Evolutionary conservation across 2,113 vertebrate genomes (phyloP).

Genomic region (Nymphicus hollandicus): DNA sequence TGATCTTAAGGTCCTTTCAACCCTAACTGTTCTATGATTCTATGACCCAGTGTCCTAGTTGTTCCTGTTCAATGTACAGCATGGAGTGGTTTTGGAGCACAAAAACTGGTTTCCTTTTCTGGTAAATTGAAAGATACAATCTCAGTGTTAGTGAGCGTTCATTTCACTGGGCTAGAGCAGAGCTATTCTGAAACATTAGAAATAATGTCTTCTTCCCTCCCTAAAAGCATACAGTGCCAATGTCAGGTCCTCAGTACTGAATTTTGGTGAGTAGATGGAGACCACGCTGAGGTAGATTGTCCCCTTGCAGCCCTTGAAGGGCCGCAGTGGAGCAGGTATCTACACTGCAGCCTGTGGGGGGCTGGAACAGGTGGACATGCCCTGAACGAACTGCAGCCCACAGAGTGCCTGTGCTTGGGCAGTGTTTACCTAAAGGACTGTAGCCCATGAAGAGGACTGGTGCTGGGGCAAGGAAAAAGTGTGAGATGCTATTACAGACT

Average conservation of each 20-base stretch:
- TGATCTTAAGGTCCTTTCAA: too few relatives aligned
- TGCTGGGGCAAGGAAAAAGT: neutral
- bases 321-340: neutral
- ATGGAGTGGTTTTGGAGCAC: neutral
- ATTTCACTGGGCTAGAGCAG: neutral
- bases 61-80: neutral
- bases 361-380: neutral
- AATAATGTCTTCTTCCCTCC: neutral
- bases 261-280: neutral
- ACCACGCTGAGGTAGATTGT: accelerated
- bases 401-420: neutral
- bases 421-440: neutral
- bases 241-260: neutral
- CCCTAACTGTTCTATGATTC: too few relatives aligned
- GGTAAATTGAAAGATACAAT: neutral
- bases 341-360: accelerated
- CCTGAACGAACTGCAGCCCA: neutral
- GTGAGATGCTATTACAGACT: neutral
- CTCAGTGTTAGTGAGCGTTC: neutral
- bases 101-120: neutral
- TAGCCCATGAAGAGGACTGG: neutral
- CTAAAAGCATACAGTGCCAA: neutral
- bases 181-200: neutral
- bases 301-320: neutral
- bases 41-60: neutral